Evolutionary conservation across 1,140 invertebrate genomes (phyloP).

Genomic region (Papilio helenus): DNA sequence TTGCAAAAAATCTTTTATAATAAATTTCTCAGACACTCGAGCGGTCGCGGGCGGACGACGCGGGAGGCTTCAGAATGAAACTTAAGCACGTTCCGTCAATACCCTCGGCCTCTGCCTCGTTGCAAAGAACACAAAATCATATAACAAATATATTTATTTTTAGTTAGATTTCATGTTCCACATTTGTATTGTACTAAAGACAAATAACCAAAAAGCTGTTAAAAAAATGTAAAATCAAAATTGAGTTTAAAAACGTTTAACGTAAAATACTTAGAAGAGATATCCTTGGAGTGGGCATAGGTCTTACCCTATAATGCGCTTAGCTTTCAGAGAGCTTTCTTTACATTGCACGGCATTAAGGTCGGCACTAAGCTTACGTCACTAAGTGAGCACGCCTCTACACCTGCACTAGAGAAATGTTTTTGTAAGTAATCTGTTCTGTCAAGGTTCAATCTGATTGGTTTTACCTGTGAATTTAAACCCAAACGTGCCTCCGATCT

Average conservation of each 20-base stretch:
- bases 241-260: background rate
- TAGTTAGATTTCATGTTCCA: background rate
- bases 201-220: too few relatives aligned
- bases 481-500: background rate
- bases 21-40: background rate
- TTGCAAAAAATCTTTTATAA: constrained; percentile 4
- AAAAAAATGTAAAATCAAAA: too few relatives aligned
- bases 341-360: background rate
- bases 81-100: constrained; percentile 36
- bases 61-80: background rate
- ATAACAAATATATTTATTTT: background rate
- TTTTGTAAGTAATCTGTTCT: constrained; percentile 1
- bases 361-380: background rate
- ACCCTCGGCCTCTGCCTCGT: background rate
- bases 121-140: background rate
- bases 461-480: background rate
- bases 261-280: background rate
- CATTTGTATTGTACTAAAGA: background rate
- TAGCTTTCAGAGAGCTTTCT: constrained; percentile 13
- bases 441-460: background rate
- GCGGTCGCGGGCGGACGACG: constrained; percentile 2
- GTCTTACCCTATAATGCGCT: background rate
- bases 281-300: background rate
- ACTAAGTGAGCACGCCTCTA: background rate
- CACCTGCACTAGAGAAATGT: background rate